These are phyloP conservation scores for Siniperca chuatsi DNA, from an alignment of 2,113 vertebrate species.

Conservation along the genomic window DNA sequence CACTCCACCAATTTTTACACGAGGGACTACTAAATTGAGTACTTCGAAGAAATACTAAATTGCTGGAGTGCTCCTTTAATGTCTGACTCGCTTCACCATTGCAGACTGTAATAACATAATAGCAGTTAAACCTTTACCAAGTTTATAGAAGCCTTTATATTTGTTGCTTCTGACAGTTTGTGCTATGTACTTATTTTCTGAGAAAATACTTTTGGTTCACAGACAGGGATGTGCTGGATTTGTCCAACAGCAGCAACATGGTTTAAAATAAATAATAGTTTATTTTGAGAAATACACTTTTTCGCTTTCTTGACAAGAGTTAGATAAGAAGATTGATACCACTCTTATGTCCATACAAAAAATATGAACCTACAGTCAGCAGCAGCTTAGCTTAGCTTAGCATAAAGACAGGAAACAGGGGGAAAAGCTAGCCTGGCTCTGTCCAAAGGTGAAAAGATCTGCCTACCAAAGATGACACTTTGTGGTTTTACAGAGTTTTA, in stretches of 20 bases:
- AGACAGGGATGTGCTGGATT: background rate
- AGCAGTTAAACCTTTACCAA: background rate
- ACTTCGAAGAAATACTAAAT: background rate
- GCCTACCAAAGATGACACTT: background rate
- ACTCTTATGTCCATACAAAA: background rate
- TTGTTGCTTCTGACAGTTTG: background rate
- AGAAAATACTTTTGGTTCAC: background rate
- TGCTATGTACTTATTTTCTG: background rate
- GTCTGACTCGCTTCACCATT: background rate
- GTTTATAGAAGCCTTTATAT: background rate
- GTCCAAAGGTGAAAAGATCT: background rate
- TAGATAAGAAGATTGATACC: background rate
- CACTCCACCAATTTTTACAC: background rate
- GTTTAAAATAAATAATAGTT: slow-evolving; percentile 18
- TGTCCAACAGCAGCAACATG: background rate
- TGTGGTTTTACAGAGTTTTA: background rate
- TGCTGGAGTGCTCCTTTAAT: slow-evolving; percentile 20
- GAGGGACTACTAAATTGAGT: background rate
- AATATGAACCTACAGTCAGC: background rate
- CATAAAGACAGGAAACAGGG: background rate
- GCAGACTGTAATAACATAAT: background rate
- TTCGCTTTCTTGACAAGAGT: background rate
- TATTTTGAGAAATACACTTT: background rate
- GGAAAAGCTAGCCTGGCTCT: background rate
- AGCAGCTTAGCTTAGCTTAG: background rate